A percentile compares a stretch with the other conserved stretches of the same genome.
These are phyloP conservation scores for Heliocidaris tuberculata DNA, from an alignment of 35 echinoderm and acorn worm genomes.

Conservation along the genomic window DNA sequence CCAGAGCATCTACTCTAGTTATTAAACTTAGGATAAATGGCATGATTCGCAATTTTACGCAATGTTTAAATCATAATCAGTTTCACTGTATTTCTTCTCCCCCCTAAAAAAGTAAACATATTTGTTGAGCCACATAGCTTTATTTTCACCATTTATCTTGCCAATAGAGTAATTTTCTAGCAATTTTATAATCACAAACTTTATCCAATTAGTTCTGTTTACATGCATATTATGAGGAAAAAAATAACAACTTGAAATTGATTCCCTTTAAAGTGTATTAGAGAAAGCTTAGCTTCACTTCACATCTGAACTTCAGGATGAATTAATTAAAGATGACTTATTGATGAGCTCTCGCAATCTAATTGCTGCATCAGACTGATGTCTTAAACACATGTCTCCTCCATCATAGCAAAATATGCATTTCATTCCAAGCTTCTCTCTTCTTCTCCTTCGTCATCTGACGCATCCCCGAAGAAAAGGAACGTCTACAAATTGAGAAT, in stretches of 20 bases:
- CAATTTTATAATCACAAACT: neutral
- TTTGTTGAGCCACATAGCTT: too few species aligned
- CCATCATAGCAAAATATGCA: slow-evolving; percentile 24
- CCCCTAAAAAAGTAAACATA: too few species aligned
- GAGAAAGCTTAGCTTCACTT: slow-evolving; percentile 3
- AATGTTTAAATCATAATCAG: too few species aligned
- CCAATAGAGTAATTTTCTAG: neutral
- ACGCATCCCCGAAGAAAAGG: neutral
- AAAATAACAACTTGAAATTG: neutral
- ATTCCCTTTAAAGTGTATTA: slow-evolving; percentile 12
- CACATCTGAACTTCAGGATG: slow-evolving; percentile 39
- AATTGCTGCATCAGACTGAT: slow-evolving; percentile 37
- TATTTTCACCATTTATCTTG: too few species aligned
- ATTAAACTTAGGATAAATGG: too few species aligned
- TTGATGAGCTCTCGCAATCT: slow-evolving; percentile 45
- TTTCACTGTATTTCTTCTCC: too few species aligned
- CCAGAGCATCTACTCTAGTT: too few species aligned
- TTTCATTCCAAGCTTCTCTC: neutral
- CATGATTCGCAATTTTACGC: too few species aligned
- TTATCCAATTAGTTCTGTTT: neutral
- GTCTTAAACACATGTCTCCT: slow-evolving; percentile 33
- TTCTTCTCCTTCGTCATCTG: neutral
- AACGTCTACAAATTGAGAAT: neutral
- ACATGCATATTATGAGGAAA: neutral
- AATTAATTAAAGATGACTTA: slow-evolving; percentile 50